Conservation (phyloP, 2,888 invertebrate genomes). For the Scaptodrosophila latifasciaeformis region DNA sequence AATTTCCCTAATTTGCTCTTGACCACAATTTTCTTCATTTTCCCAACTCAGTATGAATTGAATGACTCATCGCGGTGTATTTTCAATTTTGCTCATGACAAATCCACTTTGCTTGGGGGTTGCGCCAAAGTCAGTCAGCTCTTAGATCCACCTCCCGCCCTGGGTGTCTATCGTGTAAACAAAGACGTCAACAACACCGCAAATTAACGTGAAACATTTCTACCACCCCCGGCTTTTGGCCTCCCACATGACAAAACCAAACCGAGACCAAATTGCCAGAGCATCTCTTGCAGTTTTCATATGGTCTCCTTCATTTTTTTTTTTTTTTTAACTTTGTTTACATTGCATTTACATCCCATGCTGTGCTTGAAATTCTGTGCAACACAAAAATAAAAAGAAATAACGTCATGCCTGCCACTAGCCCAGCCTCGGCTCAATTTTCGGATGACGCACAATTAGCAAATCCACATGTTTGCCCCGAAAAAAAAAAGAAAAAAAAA, state of each 20-base stretch:
- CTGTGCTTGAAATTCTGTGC: slow-evolving; percentile 36
- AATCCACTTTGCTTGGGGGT: slow-evolving; percentile 26
- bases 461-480: too few species aligned
- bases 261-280: too few species aligned
- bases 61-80: slow-evolving; percentile 52
- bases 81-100: slow-evolving; percentile 44
- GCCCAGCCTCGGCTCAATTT: too few species aligned
- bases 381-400: slow-evolving; percentile 26
- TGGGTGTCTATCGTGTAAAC: too few species aligned
- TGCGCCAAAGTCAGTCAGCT: too few species aligned
- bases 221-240: slow-evolving; percentile 50
- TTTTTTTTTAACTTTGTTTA: too few species aligned
- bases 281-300: too few species aligned
- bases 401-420: background rate
- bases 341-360: slow-evolving; percentile 31
- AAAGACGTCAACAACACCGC: background rate
- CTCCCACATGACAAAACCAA: slow-evolving; percentile 52
- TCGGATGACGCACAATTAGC: too few species aligned
- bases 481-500: too few species aligned
- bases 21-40: slow-evolving; percentile 5
- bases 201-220: slow-evolving; percentile 48
- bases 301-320: too few species aligned
- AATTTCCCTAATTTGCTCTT: slow-evolving; percentile 5
- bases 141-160: too few species aligned
- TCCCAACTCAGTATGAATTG: slow-evolving; percentile 5